Percentiles rank a stretch among this genome's conserved stretches.
Conservation (phyloP, 30 jellyfish, hydroid and myxozoan genomes). For the Pseudorhiza aurosa region DNA sequence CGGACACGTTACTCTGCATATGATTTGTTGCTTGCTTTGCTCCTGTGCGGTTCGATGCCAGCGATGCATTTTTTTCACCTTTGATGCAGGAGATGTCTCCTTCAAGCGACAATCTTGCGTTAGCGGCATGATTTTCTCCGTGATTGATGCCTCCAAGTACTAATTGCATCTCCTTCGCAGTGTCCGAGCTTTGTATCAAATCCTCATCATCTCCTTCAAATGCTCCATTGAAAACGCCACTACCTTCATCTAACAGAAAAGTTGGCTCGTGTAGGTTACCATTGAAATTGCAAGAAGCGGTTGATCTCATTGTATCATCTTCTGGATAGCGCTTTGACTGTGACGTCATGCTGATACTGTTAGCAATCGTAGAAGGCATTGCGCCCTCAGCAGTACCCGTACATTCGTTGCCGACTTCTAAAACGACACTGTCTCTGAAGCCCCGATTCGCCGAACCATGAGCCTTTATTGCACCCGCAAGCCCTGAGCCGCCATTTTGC, state of each 20-base stretch:
- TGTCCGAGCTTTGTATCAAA: neutral
- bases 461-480: neutral
- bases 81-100: neutral
- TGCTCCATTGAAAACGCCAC: constrained; percentile 1
- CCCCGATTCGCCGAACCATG: too few species aligned
- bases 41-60: neutral
- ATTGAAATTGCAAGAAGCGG: neutral
- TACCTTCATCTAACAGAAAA: neutral
- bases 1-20: neutral
- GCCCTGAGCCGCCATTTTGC: neutral
- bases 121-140: neutral
- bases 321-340: neutral
- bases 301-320: neutral
- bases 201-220: neutral
- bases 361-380: neutral
- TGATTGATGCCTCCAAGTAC: neutral
- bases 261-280: neutral
- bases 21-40: neutral
- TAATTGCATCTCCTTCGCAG: neutral
- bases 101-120: neutral
- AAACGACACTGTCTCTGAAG: too few species aligned
- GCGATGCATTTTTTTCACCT: neutral
- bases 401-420: too few species aligned
- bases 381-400: neutral
- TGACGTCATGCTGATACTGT: neutral